Conservation (phyloP, 2,113 vertebrate genomes). For the Carassius gibelio region DNA sequence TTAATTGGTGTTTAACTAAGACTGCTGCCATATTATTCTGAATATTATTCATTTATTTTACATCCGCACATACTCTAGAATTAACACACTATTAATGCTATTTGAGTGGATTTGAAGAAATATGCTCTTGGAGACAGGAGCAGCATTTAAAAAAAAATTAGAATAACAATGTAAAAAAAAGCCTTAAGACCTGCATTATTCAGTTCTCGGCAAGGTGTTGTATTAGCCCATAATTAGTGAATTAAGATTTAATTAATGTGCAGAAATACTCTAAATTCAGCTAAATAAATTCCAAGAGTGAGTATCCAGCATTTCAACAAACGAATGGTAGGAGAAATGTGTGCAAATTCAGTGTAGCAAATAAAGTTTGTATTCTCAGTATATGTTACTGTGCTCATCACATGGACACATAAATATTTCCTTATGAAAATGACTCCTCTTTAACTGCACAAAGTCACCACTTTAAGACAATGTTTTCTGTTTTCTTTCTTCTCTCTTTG, state of each 20-base stretch:
- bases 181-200: background rate
- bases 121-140: background rate
- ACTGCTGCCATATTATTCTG: background rate
- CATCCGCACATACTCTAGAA: background rate
- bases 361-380: background rate
- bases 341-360: background rate
- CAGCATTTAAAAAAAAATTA: background rate
- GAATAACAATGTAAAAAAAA: background rate
- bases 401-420: background rate
- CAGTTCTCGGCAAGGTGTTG: background rate
- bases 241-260: background rate
- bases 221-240: background rate
- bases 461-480: slow-evolving; percentile 30
- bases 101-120: background rate
- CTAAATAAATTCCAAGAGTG: too few relatives aligned
- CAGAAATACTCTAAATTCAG: too few relatives aligned
- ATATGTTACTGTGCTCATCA: background rate
- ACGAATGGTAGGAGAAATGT: background rate
- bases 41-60: background rate
- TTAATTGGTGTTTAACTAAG: background rate
- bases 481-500: slow-evolving; percentile 25
- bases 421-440: background rate
- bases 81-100: background rate
- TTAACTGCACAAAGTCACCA: slow-evolving; percentile 8
- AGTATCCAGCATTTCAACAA: too few relatives aligned